phyloP scores from a whole-genome alignment of 1,140 invertebrate genomes.

The Lucilia cuprina region DNA sequence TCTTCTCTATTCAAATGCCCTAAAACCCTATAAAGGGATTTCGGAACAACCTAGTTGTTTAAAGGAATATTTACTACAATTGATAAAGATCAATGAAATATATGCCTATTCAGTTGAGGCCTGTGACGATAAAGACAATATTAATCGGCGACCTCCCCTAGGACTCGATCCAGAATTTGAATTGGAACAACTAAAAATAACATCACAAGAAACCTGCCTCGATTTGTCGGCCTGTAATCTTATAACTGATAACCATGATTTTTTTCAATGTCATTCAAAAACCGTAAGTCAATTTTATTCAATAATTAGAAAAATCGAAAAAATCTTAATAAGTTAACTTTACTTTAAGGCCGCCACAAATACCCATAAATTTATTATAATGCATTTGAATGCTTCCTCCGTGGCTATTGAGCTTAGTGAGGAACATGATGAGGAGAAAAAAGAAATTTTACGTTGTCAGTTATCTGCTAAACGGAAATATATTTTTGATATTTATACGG shows the following conservation, averaged over 20 bases:
- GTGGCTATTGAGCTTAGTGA: neutral
- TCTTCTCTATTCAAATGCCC: neutral
- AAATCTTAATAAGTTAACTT: neutral
- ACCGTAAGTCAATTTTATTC: neutral
- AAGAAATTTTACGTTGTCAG: neutral
- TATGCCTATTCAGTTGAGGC: neutral
- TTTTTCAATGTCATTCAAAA: neutral
- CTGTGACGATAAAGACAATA: neutral
- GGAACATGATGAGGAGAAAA: neutral
- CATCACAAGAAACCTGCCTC: neutral
- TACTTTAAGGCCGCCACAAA: neutral
- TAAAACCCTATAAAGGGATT: neutral
- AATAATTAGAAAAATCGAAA: neutral
- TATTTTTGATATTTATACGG: neutral
- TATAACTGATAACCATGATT: neutral
- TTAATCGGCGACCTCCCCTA: neutral
- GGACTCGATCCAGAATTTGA: neutral
- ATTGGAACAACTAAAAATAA: neutral
- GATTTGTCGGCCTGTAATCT: neutral
- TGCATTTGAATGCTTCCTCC: neutral
- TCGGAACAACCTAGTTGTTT: neutral
- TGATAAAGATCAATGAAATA: neutral
- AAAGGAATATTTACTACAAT: neutral
- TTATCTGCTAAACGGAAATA: neutral
- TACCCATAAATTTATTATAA: neutral